phyloP scores from a whole-genome alignment of 2,113 vertebrate genomes.

The Pleuronectes platessa region DNA sequence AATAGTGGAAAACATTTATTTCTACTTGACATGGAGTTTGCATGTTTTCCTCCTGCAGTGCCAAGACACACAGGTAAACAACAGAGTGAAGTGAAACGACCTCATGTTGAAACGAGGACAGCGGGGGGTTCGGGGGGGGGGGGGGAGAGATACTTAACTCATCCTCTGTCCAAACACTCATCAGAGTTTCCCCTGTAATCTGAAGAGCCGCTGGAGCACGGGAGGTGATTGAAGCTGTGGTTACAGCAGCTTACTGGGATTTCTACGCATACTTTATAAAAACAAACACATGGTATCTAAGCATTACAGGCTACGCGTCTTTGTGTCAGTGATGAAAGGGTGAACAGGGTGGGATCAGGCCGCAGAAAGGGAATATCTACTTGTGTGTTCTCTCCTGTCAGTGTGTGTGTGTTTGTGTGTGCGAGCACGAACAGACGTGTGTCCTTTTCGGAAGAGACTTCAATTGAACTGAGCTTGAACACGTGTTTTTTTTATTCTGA shows the following conservation, averaged over 20 bases:
- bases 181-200: conserved; percentile 35
- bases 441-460: conserved; percentile 3
- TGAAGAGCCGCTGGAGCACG: not conserved
- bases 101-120: conserved; percentile 2
- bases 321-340: conserved; percentile 35
- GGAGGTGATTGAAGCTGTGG: conserved; percentile 14
- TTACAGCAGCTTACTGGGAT: conserved; percentile 11
- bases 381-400: conserved; percentile 23
- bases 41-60: not conserved
- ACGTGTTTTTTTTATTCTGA: not conserved
- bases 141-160: conserved; percentile 7
- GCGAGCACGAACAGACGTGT: conserved; percentile 7
- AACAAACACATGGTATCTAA: conserved; percentile 60
- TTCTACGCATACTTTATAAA: conserved; percentile 29
- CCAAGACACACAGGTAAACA: too few species aligned
- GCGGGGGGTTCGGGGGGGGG: too few species aligned
- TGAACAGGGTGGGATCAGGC: conserved; percentile 5
- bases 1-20: not conserved
- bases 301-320: conserved; percentile 25
- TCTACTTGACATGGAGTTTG: too few species aligned
- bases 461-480: conserved; percentile 5
- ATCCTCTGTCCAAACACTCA: conserved; percentile 35
- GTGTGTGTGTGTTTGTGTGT: not conserved
- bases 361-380: conserved; percentile 11
- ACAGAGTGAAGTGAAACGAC: conserved; percentile 1